These are phyloP conservation scores for Drosophila obscura DNA, from an alignment of 1,140 invertebrate genomes.

Conservation along the genomic window DNA sequence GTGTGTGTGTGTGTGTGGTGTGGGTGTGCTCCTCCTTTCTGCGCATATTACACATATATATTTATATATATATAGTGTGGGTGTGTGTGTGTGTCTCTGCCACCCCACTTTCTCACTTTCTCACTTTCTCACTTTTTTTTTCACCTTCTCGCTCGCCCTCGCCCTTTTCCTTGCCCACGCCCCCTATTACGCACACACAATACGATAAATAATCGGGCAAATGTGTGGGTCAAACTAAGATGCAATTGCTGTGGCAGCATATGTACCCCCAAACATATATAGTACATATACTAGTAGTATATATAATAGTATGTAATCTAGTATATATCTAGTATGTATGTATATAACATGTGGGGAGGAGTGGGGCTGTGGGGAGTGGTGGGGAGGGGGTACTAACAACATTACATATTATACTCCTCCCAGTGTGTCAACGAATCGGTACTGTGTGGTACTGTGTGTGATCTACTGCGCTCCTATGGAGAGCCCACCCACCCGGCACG, in stretches of 20 bases:
- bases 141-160: too few species aligned
- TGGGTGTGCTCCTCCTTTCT: not conserved
- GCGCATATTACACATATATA: too few species aligned
- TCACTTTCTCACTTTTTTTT: too few species aligned
- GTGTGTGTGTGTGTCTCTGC: constrained; percentile 20
- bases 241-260: too few species aligned
- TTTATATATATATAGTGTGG: not conserved
- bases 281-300: not conserved
- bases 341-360: constrained; percentile 25
- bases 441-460: too few species aligned
- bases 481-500: constrained; percentile 7
- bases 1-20: constrained; percentile 26
- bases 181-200: too few species aligned
- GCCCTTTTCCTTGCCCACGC: too few species aligned
- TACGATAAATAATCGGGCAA: too few species aligned
- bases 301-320: not conserved
- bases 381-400: constrained; percentile 35
- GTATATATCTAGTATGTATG: constrained; percentile 21
- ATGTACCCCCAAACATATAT: too few species aligned
- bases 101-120: too few species aligned
- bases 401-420: constrained; percentile 44
- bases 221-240: too few species aligned
- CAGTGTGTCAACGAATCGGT: constrained; percentile 39
- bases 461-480: too few species aligned
- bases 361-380: not conserved